Evolutionary conservation across 2,797 vertebrate genomes (phyloP).

Genomic region (Mastacembelus armatus): DNA sequence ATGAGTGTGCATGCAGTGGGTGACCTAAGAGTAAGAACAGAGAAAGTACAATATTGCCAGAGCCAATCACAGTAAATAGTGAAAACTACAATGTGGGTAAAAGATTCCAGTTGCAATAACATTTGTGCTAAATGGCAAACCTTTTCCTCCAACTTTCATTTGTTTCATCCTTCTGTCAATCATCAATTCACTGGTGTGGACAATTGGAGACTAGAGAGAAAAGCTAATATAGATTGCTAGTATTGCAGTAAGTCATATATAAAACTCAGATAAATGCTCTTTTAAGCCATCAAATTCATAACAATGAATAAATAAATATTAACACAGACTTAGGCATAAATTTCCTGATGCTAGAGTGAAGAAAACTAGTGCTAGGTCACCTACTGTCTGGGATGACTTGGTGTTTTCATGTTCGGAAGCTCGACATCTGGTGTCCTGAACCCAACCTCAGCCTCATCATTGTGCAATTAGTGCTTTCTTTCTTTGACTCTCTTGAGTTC

Average conservation of each 20-base stretch:
- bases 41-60: too few relatives aligned
- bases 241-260: background rate
- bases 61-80: slow-evolving; percentile 40
- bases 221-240: background rate
- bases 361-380: background rate
- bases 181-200: slow-evolving; percentile 12
- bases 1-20: too few relatives aligned
- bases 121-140: slow-evolving; percentile 52
- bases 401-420: slow-evolving; percentile 14
- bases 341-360: background rate
- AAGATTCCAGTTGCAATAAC: slow-evolving; percentile 65
- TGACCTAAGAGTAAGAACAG: too few relatives aligned
- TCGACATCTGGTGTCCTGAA: slow-evolving; percentile 1
- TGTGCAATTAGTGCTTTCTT: slow-evolving; percentile 38
- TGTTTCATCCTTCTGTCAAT: slow-evolving; percentile 22
- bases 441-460: slow-evolving; percentile 14
- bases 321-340: slow-evolving; percentile 5
- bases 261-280: background rate
- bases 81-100: slow-evolving; percentile 39
- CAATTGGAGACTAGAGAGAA: background rate
- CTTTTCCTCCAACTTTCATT: slow-evolving; percentile 27
- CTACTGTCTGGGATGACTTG: slow-evolving; percentile 3
- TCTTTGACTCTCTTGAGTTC: slow-evolving; percentile 31
- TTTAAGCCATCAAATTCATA: background rate
- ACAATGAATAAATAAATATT: background rate